phyloP scores from a whole-genome alignment of 2,888 invertebrate genomes.

The Pachycephus smyrnensis region DNA sequence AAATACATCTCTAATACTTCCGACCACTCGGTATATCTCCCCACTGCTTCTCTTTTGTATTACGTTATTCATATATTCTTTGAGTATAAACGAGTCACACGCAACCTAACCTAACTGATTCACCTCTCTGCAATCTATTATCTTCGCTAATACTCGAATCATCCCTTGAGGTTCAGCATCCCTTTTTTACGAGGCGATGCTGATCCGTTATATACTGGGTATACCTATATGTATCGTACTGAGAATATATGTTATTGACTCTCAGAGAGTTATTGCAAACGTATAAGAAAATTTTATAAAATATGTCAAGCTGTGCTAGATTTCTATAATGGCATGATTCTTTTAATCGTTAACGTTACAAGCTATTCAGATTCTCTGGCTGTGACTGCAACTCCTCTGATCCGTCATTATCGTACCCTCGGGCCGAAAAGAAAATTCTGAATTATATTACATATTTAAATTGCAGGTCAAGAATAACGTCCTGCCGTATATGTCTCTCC shows the following conservation, averaged over 20 bases:
- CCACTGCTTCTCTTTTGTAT: neutral
- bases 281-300: neutral
- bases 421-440: neutral
- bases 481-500: constrained; percentile 29
- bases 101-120: neutral
- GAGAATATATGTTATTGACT: neutral
- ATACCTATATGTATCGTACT: neutral
- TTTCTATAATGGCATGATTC: neutral
- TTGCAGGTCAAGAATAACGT: constrained; percentile 36
- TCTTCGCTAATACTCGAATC: neutral
- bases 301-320: neutral
- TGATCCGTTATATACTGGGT: neutral
- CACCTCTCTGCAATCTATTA: neutral
- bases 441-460: constrained; percentile 12
- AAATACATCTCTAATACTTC: neutral
- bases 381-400: neutral
- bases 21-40: neutral
- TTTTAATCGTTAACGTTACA: neutral
- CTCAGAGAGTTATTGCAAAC: neutral
- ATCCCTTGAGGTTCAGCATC: neutral
- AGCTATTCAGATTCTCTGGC: neutral
- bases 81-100: neutral
- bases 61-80: neutral
- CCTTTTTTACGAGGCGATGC: neutral
- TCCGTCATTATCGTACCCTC: neutral